Percentiles rank a stretch among this genome's conserved stretches.
These are phyloP conservation scores for Yponomeuta sedellus DNA, from an alignment of 2,888 invertebrate species.

Conservation along the genomic window DNA sequence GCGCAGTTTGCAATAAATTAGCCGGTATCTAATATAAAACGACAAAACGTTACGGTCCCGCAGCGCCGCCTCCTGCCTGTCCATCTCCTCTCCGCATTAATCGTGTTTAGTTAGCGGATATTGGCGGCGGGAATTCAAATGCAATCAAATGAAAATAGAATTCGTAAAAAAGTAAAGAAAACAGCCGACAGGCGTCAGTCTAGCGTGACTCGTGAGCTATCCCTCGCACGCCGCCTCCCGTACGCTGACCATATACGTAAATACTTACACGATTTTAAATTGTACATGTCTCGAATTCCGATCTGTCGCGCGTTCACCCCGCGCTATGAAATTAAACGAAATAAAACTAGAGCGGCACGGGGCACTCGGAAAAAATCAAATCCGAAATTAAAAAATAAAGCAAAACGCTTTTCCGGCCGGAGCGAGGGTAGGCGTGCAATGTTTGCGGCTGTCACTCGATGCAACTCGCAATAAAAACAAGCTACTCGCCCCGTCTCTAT, in stretches of 20 bases:
- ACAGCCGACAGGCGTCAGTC: constrained; percentile 76
- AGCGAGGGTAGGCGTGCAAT: constrained; percentile 66
- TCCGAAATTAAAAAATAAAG: constrained; percentile 73
- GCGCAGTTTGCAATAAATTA: constrained; percentile 74
- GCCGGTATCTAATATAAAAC: constrained; percentile 74
- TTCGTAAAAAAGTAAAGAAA: constrained; percentile 74
- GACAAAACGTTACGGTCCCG: constrained; percentile 61
- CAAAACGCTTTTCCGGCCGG: constrained; percentile 62
- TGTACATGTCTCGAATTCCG: constrained; percentile 77
- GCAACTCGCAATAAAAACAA: constrained; percentile 73
- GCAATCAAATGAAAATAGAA: constrained; percentile 77
- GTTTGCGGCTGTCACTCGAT: constrained; percentile 74
- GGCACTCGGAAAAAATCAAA: constrained; percentile 73
- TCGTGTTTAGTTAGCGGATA: constrained; percentile 78
- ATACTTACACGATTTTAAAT: constrained; percentile 77
- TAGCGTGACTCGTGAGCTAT: constrained; percentile 50
- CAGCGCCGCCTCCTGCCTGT: constrained; percentile 47
- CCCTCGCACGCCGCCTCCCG: constrained; percentile 33
- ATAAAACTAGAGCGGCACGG: constrained; percentile 69
- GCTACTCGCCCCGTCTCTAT: constrained; percentile 58
- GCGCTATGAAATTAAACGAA: constrained; percentile 77
- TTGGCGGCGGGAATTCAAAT: constrained; percentile 76
- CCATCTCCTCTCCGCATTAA: constrained; percentile 73
- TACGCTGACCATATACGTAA: constrained; percentile 67
- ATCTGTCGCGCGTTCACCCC: constrained; percentile 74